These are phyloP conservation scores for Caenorhabditis zanzibari DNA, from an alignment of 2,888 invertebrate species.

Conservation along the genomic window DNA sequence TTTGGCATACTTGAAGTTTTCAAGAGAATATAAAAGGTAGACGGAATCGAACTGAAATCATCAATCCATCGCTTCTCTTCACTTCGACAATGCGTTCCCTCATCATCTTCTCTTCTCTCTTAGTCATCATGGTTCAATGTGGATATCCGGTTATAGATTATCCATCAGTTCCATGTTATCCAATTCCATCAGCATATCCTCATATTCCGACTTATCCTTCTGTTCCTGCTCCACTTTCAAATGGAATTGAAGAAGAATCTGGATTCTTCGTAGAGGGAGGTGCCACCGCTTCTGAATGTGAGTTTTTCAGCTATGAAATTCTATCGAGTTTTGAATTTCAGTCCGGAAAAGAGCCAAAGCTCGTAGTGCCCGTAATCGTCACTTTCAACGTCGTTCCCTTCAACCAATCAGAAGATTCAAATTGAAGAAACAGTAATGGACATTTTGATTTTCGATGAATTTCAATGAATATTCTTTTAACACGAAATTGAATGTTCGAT, in stretches of 20 bases:
- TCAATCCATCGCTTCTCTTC: neutral
- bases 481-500: neutral
- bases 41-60: no score
- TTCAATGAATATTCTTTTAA: neutral
- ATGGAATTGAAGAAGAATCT: neutral
- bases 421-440: conserved; percentile 31
- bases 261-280: neutral
- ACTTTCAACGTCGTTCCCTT: conserved; percentile 53
- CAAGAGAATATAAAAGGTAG: conserved; percentile 31
- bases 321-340: conserved; percentile 13
- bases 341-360: conserved; percentile 50
- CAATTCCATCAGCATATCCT: conserved; percentile 27
- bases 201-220: conserved; percentile 8
- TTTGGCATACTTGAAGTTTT: conserved; percentile 6
- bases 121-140: conserved; percentile 15
- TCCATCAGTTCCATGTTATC: conserved; percentile 1
- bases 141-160: conserved; percentile 37
- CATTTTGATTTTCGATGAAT: neutral
- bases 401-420: conserved; percentile 54
- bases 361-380: conserved; percentile 26
- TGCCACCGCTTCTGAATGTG: conserved; percentile 14
- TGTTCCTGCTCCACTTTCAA: neutral
- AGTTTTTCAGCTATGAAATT: neutral
- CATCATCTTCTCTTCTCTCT: conserved; percentile 28
- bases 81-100: neutral